A percentile compares a stretch with the other conserved stretches of the same genome.
Conservation (phyloP, 53 echinoderm and acorn worm species). For the Echinometra lucunter region DNA sequence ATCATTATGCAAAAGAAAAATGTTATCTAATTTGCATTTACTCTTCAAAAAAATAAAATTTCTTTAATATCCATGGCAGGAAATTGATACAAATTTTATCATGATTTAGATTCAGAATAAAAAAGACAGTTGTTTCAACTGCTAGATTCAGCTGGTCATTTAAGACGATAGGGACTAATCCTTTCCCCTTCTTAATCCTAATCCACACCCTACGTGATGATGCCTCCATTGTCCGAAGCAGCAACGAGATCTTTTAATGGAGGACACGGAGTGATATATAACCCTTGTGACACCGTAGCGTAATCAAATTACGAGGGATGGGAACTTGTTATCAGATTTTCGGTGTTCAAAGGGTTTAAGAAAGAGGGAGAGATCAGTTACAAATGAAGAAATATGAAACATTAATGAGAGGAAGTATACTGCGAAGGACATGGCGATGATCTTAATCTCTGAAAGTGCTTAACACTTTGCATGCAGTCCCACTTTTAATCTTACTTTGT, state of each 20-base stretch:
- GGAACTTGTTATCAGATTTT: not conserved
- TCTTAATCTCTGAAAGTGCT: constrained; percentile 7
- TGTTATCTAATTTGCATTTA: not conserved
- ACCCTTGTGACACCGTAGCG: not conserved
- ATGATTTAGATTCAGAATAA: not conserved
- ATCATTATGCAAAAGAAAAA: not conserved
- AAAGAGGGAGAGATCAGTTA: constrained; percentile 7
- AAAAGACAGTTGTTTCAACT: constrained; percentile 32
- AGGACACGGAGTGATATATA: not conserved
- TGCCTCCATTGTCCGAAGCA: constrained; percentile 31
- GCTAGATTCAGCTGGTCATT: constrained; percentile 59
- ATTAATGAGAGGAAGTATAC: constrained; percentile 15
- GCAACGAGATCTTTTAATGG: constrained; percentile 44
- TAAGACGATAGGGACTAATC: constrained; percentile 41
- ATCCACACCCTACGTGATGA: constrained; percentile 56
- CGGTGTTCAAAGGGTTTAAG: not conserved
- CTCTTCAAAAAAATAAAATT: not conserved
- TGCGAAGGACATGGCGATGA: not conserved
- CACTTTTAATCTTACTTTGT: not conserved
- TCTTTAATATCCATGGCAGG: not conserved
- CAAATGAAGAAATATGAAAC: constrained; percentile 27
- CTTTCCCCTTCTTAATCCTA: constrained; percentile 32
- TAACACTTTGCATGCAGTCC: not conserved
- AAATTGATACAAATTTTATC: not conserved
- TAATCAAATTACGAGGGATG: not conserved